A percentile compares a stretch with the other conserved stretches of the same genome.
phyloP scores from a whole-genome alignment of 1,140 invertebrate species.

The Sinonovacula constricta region DNA sequence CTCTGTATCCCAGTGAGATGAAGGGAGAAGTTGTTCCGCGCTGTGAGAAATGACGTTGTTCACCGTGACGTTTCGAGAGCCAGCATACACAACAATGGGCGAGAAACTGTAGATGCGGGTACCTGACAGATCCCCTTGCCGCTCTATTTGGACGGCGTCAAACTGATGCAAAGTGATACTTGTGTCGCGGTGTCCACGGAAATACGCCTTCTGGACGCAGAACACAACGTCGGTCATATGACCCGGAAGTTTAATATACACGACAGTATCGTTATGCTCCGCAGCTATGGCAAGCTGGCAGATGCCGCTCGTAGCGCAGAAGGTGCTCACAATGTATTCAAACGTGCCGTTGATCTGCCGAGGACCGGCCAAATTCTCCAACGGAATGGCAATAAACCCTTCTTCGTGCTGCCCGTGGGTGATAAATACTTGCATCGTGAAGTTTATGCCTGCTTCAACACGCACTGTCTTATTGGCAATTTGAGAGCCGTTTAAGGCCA shows the following conservation, averaged over 20 bases:
- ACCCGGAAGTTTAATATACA: slow-evolving; percentile 7
- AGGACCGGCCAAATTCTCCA: background rate
- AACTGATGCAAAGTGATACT: slow-evolving; percentile 7
- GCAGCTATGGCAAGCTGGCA: slow-evolving; percentile 37
- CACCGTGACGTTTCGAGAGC: slow-evolving; percentile 24
- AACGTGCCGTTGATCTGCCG: background rate
- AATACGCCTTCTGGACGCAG: slow-evolving; percentile 1
- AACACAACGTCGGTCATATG: slow-evolving; percentile 6
- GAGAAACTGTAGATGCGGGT: slow-evolving; percentile 38
- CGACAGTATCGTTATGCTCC: slow-evolving; percentile 2
- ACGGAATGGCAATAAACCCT: slow-evolving; percentile 34
- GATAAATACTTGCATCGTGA: slow-evolving; percentile 22
- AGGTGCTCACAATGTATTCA: slow-evolving; percentile 13
- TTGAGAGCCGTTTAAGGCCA: too few relatives aligned
- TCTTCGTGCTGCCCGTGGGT: slow-evolving; percentile 4
- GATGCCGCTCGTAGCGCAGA: slow-evolving; percentile 33
- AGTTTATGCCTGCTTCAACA: too few relatives aligned
- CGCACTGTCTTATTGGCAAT: too few relatives aligned
- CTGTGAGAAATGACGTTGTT: slow-evolving; percentile 18
- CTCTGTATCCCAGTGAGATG: slow-evolving; percentile 43
- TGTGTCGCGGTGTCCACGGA: background rate
- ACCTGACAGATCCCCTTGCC: slow-evolving; percentile 25
- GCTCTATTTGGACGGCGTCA: slow-evolving; percentile 34
- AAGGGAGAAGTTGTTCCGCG: slow-evolving; percentile 35
- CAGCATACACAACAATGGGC: slow-evolving; percentile 35